Base-by-base conservation (phyloP, 2,113 vertebrate species). In the Notarius quadriscutis region DNA sequence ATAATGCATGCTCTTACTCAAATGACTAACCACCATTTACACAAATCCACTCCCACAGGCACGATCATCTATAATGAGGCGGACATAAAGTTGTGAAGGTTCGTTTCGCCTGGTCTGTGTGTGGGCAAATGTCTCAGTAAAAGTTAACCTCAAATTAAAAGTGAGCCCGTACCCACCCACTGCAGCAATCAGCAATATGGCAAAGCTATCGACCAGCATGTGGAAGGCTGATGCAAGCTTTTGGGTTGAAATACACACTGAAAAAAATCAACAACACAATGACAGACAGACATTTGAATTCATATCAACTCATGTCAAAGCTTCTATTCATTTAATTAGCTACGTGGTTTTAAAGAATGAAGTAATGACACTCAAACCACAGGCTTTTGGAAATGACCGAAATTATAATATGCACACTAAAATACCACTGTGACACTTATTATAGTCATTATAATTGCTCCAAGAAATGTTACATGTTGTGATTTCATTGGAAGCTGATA, bases 101-200 rank as follows among this genome's bases (percentile, higher is more conserved):
- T 75, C 41, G 80, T 71, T 41, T 83, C 65, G 57, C 55, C 71
- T 77, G 41, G 81, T 63, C 15, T 75, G 67, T 83, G 79, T 82
- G 86, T 87, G 69, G 81, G 69, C 18, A 87, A 75, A 87, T 69
- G n/a, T 83, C 67, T 83, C 79, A 72, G 80, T 75, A 50, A 75
- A 62, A 83, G 55, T 87, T 75, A 75, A 82, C 79, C 86, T 74
- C 55, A 50, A 83, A 87, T 83, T 75, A 87, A 87, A 87, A 87
- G 18, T 65, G 67, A 82, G 82, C 41, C 53, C 17, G 48, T 83
- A 75, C 48, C 57, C 86, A 65, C 86, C 58, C 81, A 77, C 81
- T 87, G 67, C 86, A 77, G 80, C 86, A 48, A 72, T 63, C 41
- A 72, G 81, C 48, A 83, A 77, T 75, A 60, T 63, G 69, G 57